These are phyloP conservation scores for Aramus guarauna DNA, from an alignment of 2,113 vertebrate genomes.

Conservation along the genomic window DNA sequence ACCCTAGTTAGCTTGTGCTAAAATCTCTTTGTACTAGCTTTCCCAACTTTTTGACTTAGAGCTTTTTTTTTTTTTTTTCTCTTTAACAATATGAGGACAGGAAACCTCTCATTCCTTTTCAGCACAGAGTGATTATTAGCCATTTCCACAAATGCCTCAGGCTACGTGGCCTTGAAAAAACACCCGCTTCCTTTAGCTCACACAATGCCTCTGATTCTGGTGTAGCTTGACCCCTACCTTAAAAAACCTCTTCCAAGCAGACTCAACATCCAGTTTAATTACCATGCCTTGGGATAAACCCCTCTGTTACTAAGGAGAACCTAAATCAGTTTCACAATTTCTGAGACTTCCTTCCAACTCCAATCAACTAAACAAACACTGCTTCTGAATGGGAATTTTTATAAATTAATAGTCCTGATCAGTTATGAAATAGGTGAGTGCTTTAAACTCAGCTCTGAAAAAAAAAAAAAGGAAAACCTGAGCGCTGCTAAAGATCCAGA, in stretches of 20 bases:
- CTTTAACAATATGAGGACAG: slow-evolving; percentile 51
- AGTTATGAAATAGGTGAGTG: background rate
- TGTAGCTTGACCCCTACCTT: slow-evolving; percentile 35
- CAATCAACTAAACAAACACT: slow-evolving; percentile 8
- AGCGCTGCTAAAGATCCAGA: background rate
- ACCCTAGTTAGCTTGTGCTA: background rate
- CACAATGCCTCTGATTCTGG: slow-evolving; percentile 34
- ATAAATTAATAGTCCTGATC: background rate
- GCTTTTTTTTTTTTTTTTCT: background rate
- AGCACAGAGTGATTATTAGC: slow-evolving; percentile 48
- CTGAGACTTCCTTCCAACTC: slow-evolving; percentile 16
- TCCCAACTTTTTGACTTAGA: background rate
- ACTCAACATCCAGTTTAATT: slow-evolving; percentile 45
- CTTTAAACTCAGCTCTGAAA: background rate
- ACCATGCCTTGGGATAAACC: background rate
- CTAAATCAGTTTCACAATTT: background rate
- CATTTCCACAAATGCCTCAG: slow-evolving; percentile 60
- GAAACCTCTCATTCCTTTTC: slow-evolving; percentile 62
- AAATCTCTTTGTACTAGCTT: slow-evolving; percentile 21
- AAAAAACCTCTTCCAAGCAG: slow-evolving; percentile 50
- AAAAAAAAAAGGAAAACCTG: background rate
- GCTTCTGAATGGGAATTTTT: background rate
- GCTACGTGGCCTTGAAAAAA: slow-evolving; percentile 55
- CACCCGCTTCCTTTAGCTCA: slow-evolving; percentile 31
- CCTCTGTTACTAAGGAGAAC: background rate